Evolutionary conservation across 2,113 vertebrate genomes (phyloP), one percentile per base, ranked within the genome.

Genomic region (Antigone vipio): DNA sequence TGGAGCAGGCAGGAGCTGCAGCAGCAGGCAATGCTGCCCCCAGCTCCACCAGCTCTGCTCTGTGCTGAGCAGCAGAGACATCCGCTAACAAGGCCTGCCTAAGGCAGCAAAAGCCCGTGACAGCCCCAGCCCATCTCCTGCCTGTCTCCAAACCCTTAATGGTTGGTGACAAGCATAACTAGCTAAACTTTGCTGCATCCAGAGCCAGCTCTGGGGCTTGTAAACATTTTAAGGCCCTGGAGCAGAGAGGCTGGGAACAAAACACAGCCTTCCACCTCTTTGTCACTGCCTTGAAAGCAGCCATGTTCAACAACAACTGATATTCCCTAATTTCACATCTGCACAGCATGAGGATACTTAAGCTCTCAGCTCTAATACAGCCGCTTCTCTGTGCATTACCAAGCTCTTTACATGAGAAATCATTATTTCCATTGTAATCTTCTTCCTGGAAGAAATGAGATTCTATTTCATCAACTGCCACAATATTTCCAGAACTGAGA

Each of bases 101-200:
- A 58, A 95, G 83, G 91, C 93, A 90, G 52, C 30, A 86, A 73
- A 74, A 87, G 50, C 68, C 49, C 2, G 0, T 66, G 88, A 94
- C 22, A 30, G 68, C 72, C n/a, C 18, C 59, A 72, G 64, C 35
- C 83, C 58, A 64, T 20, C 80, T 91, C 91, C 52, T 68, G 77
- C 62, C 76, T 81, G 30, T 73, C 84, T 88, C 53, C 66, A 83
- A 78, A 69, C 26, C 62, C 42, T 92, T 95, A 95, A 95, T 66
- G 62, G 71, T 18, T 92, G 76, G 68, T 93, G 92, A 93, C 88
- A 92, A 86, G 92, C 49, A n/a, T 75, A 95, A 89, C 90, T 77
- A 83, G 81, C 59, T 95, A 92, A 85, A 93, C 56, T 89, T 72
- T 19, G 44, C 44, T 83, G 94, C 89, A 75, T 69, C 55, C 77